Percentiles rank a stretch among this genome's conserved stretches.
Conservation (phyloP, 2,797 vertebrate species). For the Aldrovandia affinis region DNA sequence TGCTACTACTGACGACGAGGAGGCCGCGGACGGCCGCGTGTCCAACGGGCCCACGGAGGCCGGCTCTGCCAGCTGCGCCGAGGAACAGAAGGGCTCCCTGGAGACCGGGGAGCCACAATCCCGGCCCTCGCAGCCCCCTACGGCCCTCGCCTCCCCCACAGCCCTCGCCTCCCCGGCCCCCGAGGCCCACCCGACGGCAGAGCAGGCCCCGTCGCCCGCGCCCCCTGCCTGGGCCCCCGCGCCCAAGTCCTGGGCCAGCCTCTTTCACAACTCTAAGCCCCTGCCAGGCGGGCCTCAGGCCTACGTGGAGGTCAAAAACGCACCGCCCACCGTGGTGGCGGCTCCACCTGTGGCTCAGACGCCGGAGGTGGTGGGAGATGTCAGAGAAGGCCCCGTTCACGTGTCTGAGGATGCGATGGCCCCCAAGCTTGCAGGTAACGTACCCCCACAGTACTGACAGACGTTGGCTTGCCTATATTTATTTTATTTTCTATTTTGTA, state of each 20-base stretch:
- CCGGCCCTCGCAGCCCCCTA: not conserved
- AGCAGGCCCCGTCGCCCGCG: conserved; percentile 60
- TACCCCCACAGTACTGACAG: conserved; percentile 32
- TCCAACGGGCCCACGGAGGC: conserved; percentile 87
- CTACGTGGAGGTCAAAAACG: conserved; percentile 91
- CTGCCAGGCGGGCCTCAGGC: conserved; percentile 88
- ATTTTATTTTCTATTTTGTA: no score
- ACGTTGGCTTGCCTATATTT: no score
- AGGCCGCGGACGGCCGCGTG: conserved; percentile 68
- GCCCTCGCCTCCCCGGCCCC: not conserved
- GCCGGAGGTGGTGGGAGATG: conserved; percentile 87
- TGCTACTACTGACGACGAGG: conserved; percentile 73
- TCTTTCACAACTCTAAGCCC: conserved; percentile 98
- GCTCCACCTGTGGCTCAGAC: conserved; percentile 73
- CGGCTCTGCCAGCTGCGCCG: conserved; percentile 72
- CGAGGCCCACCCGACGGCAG: conserved; percentile 51
- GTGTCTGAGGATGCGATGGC: conserved; percentile 97
- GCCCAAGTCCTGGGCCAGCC: conserved; percentile 98
- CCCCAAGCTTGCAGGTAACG: conserved; percentile 97
- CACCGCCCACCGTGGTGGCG: conserved; percentile 77
- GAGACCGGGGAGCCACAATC: conserved; percentile 62
- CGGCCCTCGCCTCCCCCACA: no score
- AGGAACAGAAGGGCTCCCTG: conserved; percentile 69
- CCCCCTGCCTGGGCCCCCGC: conserved; percentile 72
- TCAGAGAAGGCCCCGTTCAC: conserved; percentile 89